Percentiles rank a stretch among this genome's conserved stretches.
phyloP scores from a whole-genome alignment of 2,797 vertebrate genomes.

The Yasuhikotakia modesta region DNA sequence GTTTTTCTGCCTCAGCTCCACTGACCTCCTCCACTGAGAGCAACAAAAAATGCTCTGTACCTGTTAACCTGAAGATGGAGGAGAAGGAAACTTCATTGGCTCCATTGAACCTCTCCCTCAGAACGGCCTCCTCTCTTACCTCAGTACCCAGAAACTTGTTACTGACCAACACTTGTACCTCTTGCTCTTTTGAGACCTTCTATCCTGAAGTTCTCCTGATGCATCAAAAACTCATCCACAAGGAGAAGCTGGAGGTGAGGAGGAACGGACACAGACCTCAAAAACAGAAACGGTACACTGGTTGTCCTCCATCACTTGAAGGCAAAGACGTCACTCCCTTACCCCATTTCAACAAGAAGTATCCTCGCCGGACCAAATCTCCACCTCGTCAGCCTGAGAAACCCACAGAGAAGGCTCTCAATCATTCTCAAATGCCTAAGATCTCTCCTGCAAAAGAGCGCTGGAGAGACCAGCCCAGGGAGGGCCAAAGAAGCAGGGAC shows the following conservation, averaged over 20 bases:
- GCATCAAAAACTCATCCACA: constrained; percentile 88
- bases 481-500: constrained; percentile 49
- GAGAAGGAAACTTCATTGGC: constrained; percentile 70
- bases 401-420: constrained; percentile 66
- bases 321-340: constrained; percentile 88
- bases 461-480: constrained; percentile 58
- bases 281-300: constrained; percentile 79
- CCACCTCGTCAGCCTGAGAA: constrained; percentile 71
- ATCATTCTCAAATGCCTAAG: constrained; percentile 61
- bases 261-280: constrained; percentile 49
- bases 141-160: constrained; percentile 71
- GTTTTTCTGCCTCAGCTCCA: constrained; percentile 53
- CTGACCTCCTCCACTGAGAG: constrained; percentile 55
- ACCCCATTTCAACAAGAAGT: constrained; percentile 58
- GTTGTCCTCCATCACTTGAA: constrained; percentile 89
- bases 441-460: constrained; percentile 64
- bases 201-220: constrained; percentile 92
- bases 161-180: constrained; percentile 77
- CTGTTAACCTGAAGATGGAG: constrained; percentile 70
- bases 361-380: constrained; percentile 76
- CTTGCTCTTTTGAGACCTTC: constrained; percentile 87
- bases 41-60: constrained; percentile 42
- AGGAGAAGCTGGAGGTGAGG: constrained; percentile 78
- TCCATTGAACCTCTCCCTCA: constrained; percentile 85
- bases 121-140: constrained; percentile 70